phyloP scores from a whole-genome alignment of 2,888 invertebrate species.

The Sinopyrophorus schimmeli region DNA sequence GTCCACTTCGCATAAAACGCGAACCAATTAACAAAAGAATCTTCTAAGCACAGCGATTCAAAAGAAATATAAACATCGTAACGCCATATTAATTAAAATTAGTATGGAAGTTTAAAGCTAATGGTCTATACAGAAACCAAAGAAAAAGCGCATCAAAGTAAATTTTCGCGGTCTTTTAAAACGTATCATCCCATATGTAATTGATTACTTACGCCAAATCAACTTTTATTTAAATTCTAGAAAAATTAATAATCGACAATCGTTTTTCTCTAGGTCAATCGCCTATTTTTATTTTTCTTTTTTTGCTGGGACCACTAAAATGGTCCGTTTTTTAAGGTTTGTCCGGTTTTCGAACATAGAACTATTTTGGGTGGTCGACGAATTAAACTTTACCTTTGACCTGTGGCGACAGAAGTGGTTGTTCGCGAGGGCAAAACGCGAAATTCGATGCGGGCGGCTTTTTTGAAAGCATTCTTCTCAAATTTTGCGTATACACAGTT shows the following conservation, averaged over 20 bases:
- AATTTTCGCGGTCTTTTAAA: conserved; percentile 35
- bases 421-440: conserved; percentile 24
- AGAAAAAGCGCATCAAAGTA: conserved; percentile 31
- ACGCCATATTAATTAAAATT: conserved; percentile 7
- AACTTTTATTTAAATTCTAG: too few species aligned
- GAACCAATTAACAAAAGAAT: too few species aligned
- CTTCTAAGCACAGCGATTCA: too few species aligned
- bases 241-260: too few species aligned
- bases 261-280: too few species aligned
- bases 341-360: too few species aligned
- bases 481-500: too few species aligned
- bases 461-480: too few species aligned
- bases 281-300: too few species aligned
- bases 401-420: conserved; percentile 28
- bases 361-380: conserved; percentile 28
- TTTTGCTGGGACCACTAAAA: too few species aligned
- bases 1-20: too few species aligned
- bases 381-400: conserved; percentile 28
- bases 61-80: conserved; percentile 6
- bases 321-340: too few species aligned
- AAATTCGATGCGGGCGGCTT: conserved; percentile 17
- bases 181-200: conserved; percentile 36
- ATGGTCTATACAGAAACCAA: conserved; percentile 14
- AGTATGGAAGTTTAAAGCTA: not conserved
- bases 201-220: conserved; percentile 29